These are phyloP conservation scores for Cremastobaeus sp. DNA, from an alignment of 2,888 invertebrate genomes.

Conservation along the genomic window DNA sequence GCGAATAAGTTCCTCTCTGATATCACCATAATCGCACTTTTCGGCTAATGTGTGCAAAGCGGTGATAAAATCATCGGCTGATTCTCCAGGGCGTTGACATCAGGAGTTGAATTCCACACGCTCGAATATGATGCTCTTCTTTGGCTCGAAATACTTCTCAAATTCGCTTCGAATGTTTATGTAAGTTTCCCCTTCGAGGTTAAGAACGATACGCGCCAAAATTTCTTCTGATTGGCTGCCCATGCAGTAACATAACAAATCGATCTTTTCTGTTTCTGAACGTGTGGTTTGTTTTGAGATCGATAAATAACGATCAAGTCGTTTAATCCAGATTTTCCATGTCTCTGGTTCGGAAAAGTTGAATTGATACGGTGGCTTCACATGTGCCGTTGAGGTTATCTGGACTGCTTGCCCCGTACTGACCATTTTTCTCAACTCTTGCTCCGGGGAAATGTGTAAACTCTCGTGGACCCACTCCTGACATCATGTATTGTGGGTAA, in stretches of 20 bases:
- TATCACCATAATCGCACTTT: constrained; percentile 1
- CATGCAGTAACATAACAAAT: constrained; percentile 62
- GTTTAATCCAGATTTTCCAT: constrained; percentile 41
- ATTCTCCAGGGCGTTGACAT: constrained; percentile 52
- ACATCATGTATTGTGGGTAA: constrained; percentile 5
- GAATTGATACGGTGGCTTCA: constrained; percentile 20
- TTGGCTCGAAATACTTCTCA: constrained; percentile 58
- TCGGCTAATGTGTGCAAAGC: constrained; percentile 59
- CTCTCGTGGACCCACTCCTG: constrained; percentile 4
- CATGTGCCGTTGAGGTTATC: background rate
- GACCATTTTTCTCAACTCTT: background rate
- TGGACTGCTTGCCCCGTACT: background rate
- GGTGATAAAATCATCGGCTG: constrained; percentile 59
- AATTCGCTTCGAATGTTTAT: constrained; percentile 22
- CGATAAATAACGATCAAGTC: constrained; percentile 48
- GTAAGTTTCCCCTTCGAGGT: constrained; percentile 6
- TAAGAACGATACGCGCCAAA: constrained; percentile 27
- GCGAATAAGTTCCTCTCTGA: constrained; percentile 65
- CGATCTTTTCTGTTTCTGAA: constrained; percentile 57
- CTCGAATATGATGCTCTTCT: constrained; percentile 63
- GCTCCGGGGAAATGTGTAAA: background rate
- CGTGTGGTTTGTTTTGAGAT: constrained; percentile 15
- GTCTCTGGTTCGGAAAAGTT: constrained; percentile 45
- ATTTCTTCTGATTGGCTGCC: constrained; percentile 62
- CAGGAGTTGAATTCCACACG: constrained; percentile 61